A percentile compares a stretch with the other conserved stretches of the same genome.
These are phyloP conservation scores for Sesamia inferens DNA, from an alignment of 2,888 invertebrate species.

Conservation along the genomic window DNA sequence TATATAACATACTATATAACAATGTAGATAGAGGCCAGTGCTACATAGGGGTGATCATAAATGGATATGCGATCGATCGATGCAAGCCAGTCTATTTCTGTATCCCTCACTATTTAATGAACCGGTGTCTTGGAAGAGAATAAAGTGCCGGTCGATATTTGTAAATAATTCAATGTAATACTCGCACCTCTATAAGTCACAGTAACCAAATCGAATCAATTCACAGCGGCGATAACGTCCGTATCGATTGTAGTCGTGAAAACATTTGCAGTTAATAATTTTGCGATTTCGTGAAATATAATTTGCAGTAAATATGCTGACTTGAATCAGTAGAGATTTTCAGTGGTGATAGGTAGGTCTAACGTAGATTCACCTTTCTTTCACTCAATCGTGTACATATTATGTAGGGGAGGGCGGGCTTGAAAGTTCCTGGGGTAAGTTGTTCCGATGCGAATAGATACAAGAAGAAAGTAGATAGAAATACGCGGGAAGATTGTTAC, in stretches of 20 bases:
- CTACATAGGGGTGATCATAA: constrained; percentile 13
- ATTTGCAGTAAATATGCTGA: background rate
- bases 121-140: constrained; percentile 28
- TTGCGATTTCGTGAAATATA: background rate
- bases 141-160: constrained; percentile 29
- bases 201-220: constrained; percentile 33
- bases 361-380: background rate
- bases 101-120: constrained; percentile 12
- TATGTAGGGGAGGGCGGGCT: too few relatives aligned
- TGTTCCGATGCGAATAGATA: too few relatives aligned
- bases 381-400: background rate
- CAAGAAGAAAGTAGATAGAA: too few relatives aligned
- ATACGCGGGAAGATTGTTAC: too few relatives aligned
- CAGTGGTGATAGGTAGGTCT: background rate
- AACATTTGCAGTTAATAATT: constrained; percentile 1
- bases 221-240: constrained; percentile 35
- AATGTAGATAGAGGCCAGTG: background rate
- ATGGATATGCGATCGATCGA: constrained; percentile 23
- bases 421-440: too few relatives aligned
- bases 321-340: background rate
- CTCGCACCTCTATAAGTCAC: constrained; percentile 11
- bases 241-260: background rate
- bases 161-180: constrained; percentile 17
- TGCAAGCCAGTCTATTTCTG: constrained; percentile 29
- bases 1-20: background rate